phyloP scores from a whole-genome alignment of 2,888 invertebrate genomes.

The Polyommatus iphigenia region DNA sequence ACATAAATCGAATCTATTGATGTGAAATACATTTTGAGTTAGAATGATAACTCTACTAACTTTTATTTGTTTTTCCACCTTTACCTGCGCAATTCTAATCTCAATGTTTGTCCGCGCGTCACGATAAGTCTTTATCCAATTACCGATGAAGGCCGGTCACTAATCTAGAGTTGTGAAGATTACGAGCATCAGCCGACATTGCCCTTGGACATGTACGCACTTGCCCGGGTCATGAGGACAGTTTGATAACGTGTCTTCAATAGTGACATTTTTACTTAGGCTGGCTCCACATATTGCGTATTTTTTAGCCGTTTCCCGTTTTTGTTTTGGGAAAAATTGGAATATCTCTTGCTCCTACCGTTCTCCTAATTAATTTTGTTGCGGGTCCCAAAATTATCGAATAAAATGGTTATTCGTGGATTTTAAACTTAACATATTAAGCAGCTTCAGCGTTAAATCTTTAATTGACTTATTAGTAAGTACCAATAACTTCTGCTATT shows the following conservation, averaged over 20 bases:
- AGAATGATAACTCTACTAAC: neutral
- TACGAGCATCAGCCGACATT: constrained; percentile 17
- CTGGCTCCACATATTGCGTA: neutral
- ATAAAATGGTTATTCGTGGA: neutral
- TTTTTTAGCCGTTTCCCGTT: neutral
- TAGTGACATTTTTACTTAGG: neutral
- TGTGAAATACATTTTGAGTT: neutral
- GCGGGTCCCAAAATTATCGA: neutral
- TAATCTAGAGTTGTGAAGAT: constrained; percentile 9
- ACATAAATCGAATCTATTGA: neutral
- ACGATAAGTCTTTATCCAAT: constrained; percentile 18
- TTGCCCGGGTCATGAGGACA: neutral
- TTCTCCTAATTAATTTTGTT: neutral
- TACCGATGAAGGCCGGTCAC: constrained; percentile 2
- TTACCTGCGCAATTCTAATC: constrained; percentile 10
- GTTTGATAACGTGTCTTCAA: constrained; percentile 1
- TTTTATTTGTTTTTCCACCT: neutral
- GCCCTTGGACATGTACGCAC: constrained; percentile 13
- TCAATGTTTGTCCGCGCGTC: neutral
- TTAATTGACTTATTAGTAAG: too few species aligned
- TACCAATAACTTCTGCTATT: too few species aligned
- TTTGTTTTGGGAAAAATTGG: neutral
- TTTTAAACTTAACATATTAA: too few species aligned
- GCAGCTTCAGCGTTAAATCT: too few species aligned
- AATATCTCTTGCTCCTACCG: neutral